phyloP scores from a whole-genome alignment of 2,888 invertebrate genomes.

The Fabriciana adippe region DNA sequence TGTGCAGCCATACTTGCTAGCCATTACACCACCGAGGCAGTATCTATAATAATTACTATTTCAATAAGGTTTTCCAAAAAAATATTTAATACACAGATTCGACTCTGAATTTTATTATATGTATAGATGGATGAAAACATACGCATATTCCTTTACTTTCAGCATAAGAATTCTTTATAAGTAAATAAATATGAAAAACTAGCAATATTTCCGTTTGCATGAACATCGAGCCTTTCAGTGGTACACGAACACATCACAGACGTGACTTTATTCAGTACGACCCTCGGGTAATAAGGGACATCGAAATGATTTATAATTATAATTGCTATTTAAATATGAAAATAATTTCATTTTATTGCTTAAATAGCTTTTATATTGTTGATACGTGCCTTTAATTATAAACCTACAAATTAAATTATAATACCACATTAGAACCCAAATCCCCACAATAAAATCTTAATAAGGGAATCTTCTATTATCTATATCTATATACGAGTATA shows the following conservation, averaged over 20 bases:
- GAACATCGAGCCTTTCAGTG: constrained; percentile 21
- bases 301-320: constrained; percentile 3
- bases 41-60: no score
- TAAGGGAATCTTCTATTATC: no score
- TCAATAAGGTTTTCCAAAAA: no score
- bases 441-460: no score
- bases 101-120: no score
- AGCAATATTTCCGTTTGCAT: constrained; percentile 11
- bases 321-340: neutral
- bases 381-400: neutral
- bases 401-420: no score
- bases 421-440: no score
- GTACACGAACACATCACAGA: constrained; percentile 10
- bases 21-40: no score
- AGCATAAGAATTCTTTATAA: constrained; percentile 1
- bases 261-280: constrained; percentile 22
- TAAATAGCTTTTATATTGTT: neutral
- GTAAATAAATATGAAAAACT: constrained; percentile 5
- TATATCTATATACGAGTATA: no score
- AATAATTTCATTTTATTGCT: neutral
- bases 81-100: no score
- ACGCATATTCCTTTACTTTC: neutral
- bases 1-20: no score
- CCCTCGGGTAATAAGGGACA: constrained; percentile 19
- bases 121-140: neutral